Evolutionary conservation across 1,140 invertebrate genomes (phyloP), one percentile per base, ranked within the genome.

Genomic region (Camponotus floridanus): DNA sequence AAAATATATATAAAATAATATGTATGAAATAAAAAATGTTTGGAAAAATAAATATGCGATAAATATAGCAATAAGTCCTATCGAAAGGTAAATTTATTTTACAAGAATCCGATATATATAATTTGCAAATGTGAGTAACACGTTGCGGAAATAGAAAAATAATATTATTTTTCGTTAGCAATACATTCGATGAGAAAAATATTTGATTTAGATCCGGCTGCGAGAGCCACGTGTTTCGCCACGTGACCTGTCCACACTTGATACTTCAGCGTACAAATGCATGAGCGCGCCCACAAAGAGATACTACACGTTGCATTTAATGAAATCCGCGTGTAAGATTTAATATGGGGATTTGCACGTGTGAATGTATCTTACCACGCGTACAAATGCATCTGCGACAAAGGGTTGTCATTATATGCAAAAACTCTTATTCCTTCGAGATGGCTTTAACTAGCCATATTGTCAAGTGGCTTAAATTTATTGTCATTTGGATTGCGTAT

Each of bases 391-490:
- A 26, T 80, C 57, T 26, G 39, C 48, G 79, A 48, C 76, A 26
- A 84, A 68, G 78, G 80, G 64, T 79, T 80, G 48, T 62, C 79
- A 90, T 93, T 92, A 88, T 92, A 87, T 92, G 57, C 65, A 26
- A 7, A 31, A 64, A 70, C 85, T 73, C 51, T 61, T 87, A 61
- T 71, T 74, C 76, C 39, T 48, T 85, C 76, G 88, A 84, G 91
- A 79, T 76, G 89, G 85, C 65, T 91, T 92, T 92, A 92, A 93
- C 90, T 92, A 83, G 87, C 85, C 90, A 88, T 89, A 93, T 92
- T 92, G 92, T 93, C 92, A 92, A 93, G 92, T 91, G 92, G 87
- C 80, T 79, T 71, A 88, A 92, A 93, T 92, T 93, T 91, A 88
- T 93, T 92, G 89, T 92, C 90, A 83, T 88, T 91, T 88, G 91